Evolutionary conservation across 53 echinoderm and acorn worm species (phyloP).

Genomic region (Hippasteria phrygiana): DNA sequence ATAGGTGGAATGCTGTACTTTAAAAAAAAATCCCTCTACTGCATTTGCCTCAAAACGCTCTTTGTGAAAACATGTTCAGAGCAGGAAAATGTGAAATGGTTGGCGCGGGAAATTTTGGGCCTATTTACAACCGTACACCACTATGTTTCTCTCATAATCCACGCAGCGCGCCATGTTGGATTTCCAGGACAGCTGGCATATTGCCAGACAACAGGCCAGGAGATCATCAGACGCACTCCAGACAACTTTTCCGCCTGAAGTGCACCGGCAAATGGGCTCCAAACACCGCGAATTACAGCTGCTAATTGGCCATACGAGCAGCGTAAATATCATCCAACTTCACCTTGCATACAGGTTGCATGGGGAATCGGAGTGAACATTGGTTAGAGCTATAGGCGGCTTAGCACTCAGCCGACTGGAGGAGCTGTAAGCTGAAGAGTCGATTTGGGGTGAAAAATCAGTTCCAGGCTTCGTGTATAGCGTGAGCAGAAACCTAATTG

Average conservation of each 20-base stretch:
- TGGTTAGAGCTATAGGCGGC: neutral
- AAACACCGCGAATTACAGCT: constrained; percentile 61
- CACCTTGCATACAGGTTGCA: neutral
- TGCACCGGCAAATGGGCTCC: constrained; percentile 57
- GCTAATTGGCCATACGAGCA: constrained; percentile 48
- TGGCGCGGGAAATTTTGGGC: too few species aligned
- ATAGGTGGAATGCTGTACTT: too few species aligned
- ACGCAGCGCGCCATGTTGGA: constrained; percentile 35
- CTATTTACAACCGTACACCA: too few species aligned
- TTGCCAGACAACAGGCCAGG: neutral
- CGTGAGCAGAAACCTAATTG: constrained; percentile 8
- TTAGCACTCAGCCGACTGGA: neutral
- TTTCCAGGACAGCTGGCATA: constrained; percentile 8
- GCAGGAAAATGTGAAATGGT: too few species aligned
- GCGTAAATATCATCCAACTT: constrained; percentile 10
- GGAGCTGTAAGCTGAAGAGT: neutral
- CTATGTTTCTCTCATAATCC: too few species aligned
- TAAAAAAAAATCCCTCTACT: too few species aligned
- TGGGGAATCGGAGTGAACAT: neutral
- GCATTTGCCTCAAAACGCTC: too few species aligned
- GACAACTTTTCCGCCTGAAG: constrained; percentile 46
- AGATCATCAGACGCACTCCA: neutral
- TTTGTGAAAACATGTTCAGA: too few species aligned
- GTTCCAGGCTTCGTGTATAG: neutral
- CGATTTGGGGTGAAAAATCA: neutral